Evolutionary conservation across 2,797 vertebrate genomes (phyloP).

Genomic region (Anabas testudineus): DNA sequence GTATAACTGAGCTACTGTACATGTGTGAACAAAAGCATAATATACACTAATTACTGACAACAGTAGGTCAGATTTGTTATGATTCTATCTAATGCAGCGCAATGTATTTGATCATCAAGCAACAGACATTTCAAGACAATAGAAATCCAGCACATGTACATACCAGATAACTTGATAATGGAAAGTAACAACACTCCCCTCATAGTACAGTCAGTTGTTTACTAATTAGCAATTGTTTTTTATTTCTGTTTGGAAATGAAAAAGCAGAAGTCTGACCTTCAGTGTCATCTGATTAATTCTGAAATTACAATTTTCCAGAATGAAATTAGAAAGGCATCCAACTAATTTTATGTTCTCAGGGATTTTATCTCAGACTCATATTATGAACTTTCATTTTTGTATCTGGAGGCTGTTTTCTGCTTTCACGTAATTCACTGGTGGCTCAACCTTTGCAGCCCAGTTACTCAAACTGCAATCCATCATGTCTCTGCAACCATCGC

Average conservation of each 20-base stretch:
- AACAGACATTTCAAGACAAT: neutral
- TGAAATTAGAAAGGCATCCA: too few species aligned
- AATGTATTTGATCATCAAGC: neutral
- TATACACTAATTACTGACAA: slow-evolving; percentile 27
- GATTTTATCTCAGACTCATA: too few species aligned
- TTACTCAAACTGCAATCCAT: neutral
- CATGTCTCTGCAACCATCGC: neutral
- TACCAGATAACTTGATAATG: neutral
- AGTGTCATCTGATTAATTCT: too few species aligned
- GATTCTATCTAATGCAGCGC: neutral
- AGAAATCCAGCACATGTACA: neutral
- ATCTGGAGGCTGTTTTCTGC: neutral
- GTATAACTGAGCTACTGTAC: too few species aligned
- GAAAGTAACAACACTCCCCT: neutral
- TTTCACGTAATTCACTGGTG: neutral
- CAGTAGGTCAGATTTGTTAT: slow-evolving; percentile 2
- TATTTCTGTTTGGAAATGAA: too few species aligned
- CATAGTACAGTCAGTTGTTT: too few species aligned
- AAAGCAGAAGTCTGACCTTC: too few species aligned
- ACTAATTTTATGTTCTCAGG: too few species aligned
- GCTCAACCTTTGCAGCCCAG: neutral
- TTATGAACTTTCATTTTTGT: too few species aligned
- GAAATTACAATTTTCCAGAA: too few species aligned
- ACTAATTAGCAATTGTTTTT: too few species aligned
- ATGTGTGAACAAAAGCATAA: slow-evolving; percentile 37